These are phyloP conservation scores for Siniperca obscura DNA, from an alignment of 2,797 vertebrate genomes.

Conservation along the genomic window DNA sequence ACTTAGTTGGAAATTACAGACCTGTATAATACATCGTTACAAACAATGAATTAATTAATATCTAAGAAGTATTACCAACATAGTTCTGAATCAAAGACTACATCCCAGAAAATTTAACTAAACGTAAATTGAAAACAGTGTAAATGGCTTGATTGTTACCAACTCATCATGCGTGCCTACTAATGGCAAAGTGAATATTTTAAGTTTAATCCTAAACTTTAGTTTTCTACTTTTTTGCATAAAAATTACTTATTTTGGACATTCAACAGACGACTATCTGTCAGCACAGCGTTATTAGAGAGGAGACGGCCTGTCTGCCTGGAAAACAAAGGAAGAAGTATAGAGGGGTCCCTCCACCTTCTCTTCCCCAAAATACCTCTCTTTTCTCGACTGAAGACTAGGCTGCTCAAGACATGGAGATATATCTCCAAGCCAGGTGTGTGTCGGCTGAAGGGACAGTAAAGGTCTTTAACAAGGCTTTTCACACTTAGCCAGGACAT, in stretches of 20 bases:
- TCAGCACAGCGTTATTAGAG: constrained; percentile 68
- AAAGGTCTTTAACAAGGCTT: neutral
- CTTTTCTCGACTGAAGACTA: neutral
- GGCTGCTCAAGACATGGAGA: neutral
- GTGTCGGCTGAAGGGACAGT: neutral
- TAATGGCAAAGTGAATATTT: neutral
- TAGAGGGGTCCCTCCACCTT: neutral
- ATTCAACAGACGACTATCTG: constrained; percentile 41
- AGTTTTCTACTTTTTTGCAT: neutral
- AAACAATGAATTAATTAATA: neutral
- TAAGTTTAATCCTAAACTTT: constrained; percentile 1
- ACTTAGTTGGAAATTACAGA: neutral
- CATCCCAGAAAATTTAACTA: neutral
- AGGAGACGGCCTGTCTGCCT: constrained; percentile 42
- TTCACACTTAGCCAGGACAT: neutral
- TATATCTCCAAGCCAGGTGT: neutral
- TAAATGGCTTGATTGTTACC: neutral
- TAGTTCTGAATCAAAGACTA: neutral
- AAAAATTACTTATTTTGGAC: constrained; percentile 5
- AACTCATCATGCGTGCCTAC: neutral
- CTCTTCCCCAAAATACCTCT: constrained; percentile 5
- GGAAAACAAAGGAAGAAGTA: constrained; percentile 44
- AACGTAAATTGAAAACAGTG: neutral
- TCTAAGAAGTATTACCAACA: neutral
- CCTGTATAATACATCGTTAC: neutral